These are phyloP conservation scores for Coenonympha glycerion DNA, from an alignment of 2,888 invertebrate genomes.

Conservation along the genomic window DNA sequence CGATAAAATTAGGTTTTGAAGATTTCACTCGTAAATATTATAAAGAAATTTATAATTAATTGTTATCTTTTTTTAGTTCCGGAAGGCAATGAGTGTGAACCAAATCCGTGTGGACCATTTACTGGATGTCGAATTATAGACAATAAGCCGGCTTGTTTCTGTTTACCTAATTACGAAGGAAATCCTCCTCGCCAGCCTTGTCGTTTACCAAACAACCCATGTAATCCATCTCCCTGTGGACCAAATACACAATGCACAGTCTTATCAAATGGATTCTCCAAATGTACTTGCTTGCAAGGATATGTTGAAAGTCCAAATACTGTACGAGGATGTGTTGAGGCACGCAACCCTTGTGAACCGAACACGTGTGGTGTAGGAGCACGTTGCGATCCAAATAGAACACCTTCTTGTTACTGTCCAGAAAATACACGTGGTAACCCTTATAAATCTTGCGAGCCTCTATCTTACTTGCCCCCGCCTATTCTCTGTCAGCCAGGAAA, in stretches of 20 bases:
- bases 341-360: conserved; percentile 87
- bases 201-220: conserved; percentile 83
- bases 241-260: conserved; percentile 90
- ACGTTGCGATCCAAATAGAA: conserved; percentile 84
- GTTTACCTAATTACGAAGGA: conserved; percentile 90
- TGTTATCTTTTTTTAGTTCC: conserved; percentile 78
- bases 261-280: conserved; percentile 85
- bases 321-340: conserved; percentile 87
- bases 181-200: conserved; percentile 85
- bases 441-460: conserved; percentile 82
- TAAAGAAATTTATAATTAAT: not conserved
- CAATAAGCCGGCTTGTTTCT: conserved; percentile 88
- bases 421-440: conserved; percentile 88
- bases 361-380: conserved; percentile 88
- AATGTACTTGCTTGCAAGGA: conserved; percentile 89
- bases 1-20: too few relatives aligned
- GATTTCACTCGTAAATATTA: too few relatives aligned
- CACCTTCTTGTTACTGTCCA: conserved; percentile 91
- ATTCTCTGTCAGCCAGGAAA: conserved; percentile 87
- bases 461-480: conserved; percentile 70
- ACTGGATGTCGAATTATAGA: conserved; percentile 87
- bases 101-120: conserved; percentile 89
- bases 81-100: conserved; percentile 88
- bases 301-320: conserved; percentile 92
- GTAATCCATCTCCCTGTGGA: conserved; percentile 90